Percentiles rank a stretch among this genome's conserved stretches.
phyloP scores from a whole-genome alignment of 2,113 vertebrate species.

The Choloepus hoffmanni region DNA sequence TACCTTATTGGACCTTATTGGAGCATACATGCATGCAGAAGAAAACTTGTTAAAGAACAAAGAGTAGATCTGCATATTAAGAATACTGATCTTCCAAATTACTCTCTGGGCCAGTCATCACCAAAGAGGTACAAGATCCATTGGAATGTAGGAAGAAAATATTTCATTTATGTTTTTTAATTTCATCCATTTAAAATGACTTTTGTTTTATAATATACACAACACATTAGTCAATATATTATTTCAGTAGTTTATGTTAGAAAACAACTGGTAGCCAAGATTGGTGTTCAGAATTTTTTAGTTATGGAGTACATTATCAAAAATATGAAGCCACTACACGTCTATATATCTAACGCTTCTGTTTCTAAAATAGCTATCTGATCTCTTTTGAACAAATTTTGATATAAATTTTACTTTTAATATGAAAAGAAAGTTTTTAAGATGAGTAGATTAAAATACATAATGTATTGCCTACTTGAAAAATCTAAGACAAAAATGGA shows the following conservation, averaged over 20 bases:
- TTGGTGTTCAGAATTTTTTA: slow-evolving; percentile 5
- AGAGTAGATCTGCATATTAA: background rate
- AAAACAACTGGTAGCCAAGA: background rate
- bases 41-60: slow-evolving; percentile 28
- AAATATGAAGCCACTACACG: background rate
- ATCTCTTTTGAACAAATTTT: slow-evolving; percentile 32
- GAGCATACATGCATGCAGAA: background rate
- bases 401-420: slow-evolving; percentile 7
- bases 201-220: background rate
- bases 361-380: background rate
- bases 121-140: background rate
- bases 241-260: slow-evolving; percentile 30
- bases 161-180: background rate
- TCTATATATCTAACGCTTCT: slow-evolving; percentile 23
- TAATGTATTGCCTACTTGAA: background rate
- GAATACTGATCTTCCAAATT: background rate
- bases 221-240: slow-evolving; percentile 8
- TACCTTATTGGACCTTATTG: background rate
- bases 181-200: slow-evolving; percentile 29
- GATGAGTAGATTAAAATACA: slow-evolving; percentile 1
- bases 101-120: background rate
- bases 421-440: slow-evolving; percentile 26
- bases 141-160: background rate
- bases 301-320: background rate
- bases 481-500: slow-evolving; percentile 19